Conservation (phyloP, 2,888 invertebrate genomes). For the Uloborus plumipes region DNA sequence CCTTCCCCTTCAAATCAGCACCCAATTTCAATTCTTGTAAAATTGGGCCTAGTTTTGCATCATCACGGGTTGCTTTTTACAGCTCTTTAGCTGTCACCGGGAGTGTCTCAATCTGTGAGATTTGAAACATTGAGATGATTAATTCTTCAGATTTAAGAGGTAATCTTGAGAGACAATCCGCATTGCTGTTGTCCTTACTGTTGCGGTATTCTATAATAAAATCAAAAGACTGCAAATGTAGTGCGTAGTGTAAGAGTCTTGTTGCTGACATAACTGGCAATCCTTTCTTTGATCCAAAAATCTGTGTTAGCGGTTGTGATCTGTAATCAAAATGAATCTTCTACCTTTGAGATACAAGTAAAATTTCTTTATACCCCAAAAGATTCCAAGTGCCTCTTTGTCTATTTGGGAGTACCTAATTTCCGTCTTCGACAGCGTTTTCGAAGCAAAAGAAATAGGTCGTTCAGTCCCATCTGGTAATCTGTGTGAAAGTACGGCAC, state of each 20-base stretch:
- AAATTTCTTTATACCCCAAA: background rate
- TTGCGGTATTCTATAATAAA: background rate
- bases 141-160: background rate
- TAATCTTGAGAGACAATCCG: background rate
- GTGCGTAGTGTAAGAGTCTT: background rate
- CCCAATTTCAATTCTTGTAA: background rate
- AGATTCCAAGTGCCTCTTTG: background rate
- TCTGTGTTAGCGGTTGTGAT: background rate
- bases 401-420: background rate
- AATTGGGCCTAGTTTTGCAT: slow-evolving; percentile 7
- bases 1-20: background rate
- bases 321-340: background rate
- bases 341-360: background rate
- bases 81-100: background rate
- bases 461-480: background rate
- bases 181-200: slow-evolving; percentile 1
- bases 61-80: background rate
- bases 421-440: background rate
- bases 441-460: slow-evolving; percentile 3
- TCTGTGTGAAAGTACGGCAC: background rate
- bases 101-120: background rate
- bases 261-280: background rate
- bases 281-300: background rate
- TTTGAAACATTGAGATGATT: background rate
- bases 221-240: slow-evolving; percentile 1